A percentile compares a stretch with the other conserved stretches of the same genome.
Evolutionary conservation across 2,888 invertebrate species (phyloP).

Genomic region (Macrophya annulata): DNA sequence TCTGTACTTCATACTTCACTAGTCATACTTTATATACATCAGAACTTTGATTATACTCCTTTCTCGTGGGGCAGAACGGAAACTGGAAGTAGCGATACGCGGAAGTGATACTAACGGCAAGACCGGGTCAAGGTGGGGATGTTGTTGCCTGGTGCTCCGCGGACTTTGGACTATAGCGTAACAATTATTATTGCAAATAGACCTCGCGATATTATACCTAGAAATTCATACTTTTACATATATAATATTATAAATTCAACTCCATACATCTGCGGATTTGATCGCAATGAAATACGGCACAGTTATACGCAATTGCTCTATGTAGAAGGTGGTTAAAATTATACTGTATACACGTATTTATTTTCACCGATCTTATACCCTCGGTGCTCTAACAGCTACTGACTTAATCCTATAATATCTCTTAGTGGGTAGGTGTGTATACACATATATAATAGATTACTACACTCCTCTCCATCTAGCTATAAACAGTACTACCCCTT

Average conservation of each 20-base stretch:
- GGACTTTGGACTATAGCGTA: constrained; percentile 27
- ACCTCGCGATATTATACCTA: neutral
- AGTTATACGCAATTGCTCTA: too few species aligned
- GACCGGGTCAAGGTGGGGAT: constrained; percentile 50
- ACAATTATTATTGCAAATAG: neutral
- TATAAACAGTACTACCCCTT: too few species aligned
- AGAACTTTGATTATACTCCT: neutral
- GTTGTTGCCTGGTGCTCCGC: constrained; percentile 19
- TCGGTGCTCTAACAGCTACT: too few species aligned
- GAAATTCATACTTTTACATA: neutral
- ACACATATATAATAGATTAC: too few species aligned
- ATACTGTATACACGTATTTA: too few species aligned
- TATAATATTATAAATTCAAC: neutral
- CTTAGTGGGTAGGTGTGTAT: too few species aligned
- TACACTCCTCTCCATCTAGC: too few species aligned
- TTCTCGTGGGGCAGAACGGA: constrained; percentile 13
- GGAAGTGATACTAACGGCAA: constrained; percentile 27
- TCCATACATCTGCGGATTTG: neutral
- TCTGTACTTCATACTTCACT: neutral
- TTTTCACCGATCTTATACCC: too few species aligned
- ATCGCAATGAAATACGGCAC: too few species aligned
- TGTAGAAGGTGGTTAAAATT: too few species aligned
- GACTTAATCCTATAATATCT: too few species aligned
- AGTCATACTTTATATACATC: neutral
- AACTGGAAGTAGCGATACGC: constrained; percentile 33